Evolutionary conservation across 2,888 invertebrate genomes (phyloP).

Genomic region (Liodrosophila aerea): DNA sequence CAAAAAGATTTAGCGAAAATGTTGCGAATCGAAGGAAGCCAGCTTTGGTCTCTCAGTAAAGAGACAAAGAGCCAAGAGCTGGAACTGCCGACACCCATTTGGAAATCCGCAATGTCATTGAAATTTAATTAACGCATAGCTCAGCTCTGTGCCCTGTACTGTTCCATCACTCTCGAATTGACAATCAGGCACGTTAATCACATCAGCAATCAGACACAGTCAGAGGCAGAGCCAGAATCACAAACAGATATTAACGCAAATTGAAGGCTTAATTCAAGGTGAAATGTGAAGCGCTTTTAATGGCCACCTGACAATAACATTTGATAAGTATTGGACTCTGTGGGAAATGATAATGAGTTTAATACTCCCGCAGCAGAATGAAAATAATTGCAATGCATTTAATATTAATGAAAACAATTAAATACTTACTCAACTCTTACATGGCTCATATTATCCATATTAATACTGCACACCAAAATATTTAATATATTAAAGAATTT

Average conservation of each 20-base stretch:
- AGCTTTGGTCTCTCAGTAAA: constrained; percentile 28
- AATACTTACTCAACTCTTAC: no score
- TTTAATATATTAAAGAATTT: no score
- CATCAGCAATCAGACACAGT: constrained; percentile 37
- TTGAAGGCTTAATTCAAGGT: constrained; percentile 20
- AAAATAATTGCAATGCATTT: constrained; percentile 5
- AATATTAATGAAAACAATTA: constrained; percentile 4
- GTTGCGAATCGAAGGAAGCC: constrained; percentile 8
- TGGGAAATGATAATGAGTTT: constrained; percentile 4
- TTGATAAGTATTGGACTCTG: not conserved
- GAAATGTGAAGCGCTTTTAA: not conserved
- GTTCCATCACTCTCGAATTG: constrained; percentile 4
- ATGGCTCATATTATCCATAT: no score
- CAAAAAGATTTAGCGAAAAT: constrained; percentile 20
- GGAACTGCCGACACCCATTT: constrained; percentile 17
- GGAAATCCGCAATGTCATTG: constrained; percentile 34
- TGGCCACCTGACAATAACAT: not conserved
- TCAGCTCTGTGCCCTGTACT: not conserved
- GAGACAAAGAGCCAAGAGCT: constrained; percentile 4
- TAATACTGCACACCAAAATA: no score
- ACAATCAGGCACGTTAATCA: constrained; percentile 36
- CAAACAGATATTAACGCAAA: constrained; percentile 28
- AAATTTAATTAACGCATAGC: constrained; percentile 50
- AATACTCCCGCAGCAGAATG: not conserved
- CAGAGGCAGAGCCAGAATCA: not conserved